Base-by-base conservation (phyloP, 2,888 invertebrate genomes). In the Pinctada fucata region DNA sequence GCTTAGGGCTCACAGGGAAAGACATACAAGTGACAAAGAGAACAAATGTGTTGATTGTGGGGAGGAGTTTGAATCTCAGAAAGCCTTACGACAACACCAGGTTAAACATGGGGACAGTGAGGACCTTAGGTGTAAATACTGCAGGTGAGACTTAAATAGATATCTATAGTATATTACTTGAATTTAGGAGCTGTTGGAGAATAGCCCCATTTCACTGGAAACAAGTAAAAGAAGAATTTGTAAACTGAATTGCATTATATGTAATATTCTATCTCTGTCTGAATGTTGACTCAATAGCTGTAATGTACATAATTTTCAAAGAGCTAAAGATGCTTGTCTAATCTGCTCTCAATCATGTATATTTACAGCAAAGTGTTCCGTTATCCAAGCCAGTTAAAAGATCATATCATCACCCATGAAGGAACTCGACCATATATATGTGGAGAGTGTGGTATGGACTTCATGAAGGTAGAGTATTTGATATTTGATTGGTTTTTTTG, bases 401-500 rank as follows among this genome's bases (percentile, higher is more conserved):
- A 91, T 82, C 92, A 92, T 79, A 87, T 91, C 87, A 83, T 89
- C 70, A 89, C 90, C 49, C 93, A 93, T 83, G 88, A 88, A 66
- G 91, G 91, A 49, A 86, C 88, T 6, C 85, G 93, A 50, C 92
- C 91, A 4, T 92, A 87, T 84, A 90, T 90, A 64, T 93, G 93
- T 82, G 86, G 88, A 47, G 91, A 92, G 80, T 93, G 93, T 86
- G 92, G 92, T 8, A 91, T 91, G 91, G 91, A 92, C 79, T 93
- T 93, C 81, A 90, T 92, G 88, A 93, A 93, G 89, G 92, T 91
- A 79, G 50, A 48, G 10, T 51, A 13, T 45, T 58, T 31, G 47
- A 63, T n/a, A 72, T 51, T 3, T 10, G 13, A 31, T 31, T 31
- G 31, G 31, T 31, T 31, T 31, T 31, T 31, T 31, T 31, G 31